These are phyloP conservation scores for Listrodromus nycthemerus DNA, from an alignment of 2,888 invertebrate genomes.

Conservation along the genomic window DNA sequence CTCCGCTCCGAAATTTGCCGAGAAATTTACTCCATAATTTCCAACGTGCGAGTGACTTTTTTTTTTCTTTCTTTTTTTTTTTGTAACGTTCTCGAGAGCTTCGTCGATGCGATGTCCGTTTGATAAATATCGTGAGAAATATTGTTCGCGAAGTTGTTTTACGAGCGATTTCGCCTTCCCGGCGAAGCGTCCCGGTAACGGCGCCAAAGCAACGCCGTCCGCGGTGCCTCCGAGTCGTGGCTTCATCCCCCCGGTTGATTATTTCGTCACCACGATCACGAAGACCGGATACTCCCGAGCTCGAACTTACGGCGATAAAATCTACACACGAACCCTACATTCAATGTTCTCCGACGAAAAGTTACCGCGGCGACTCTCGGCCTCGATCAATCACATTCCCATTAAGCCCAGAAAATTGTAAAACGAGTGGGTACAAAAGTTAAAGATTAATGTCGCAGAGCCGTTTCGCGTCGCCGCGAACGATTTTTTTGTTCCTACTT, in stretches of 20 bases:
- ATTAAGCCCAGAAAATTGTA: slow-evolving; percentile 32
- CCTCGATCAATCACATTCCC: slow-evolving; percentile 57
- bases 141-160: slow-evolving; percentile 16
- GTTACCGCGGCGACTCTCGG: slow-evolving; percentile 35
- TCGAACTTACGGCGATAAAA: slow-evolving; percentile 9
- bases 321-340: slow-evolving; percentile 3
- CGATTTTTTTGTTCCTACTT: neutral
- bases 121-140: slow-evolving; percentile 16
- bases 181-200: slow-evolving; percentile 13
- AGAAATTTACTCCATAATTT: neutral
- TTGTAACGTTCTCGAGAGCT: neutral
- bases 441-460: slow-evolving; percentile 75
- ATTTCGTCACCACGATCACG: slow-evolving; percentile 58
- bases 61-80: neutral
- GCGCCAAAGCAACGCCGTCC: slow-evolving; percentile 36
- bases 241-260: slow-evolving; percentile 51
- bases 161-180: slow-evolving; percentile 2
- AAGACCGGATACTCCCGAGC: slow-evolving; percentile 56
- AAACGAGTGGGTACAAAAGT: slow-evolving; percentile 45
- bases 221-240: slow-evolving; percentile 29
- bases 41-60: neutral
- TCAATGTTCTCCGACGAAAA: slow-evolving; percentile 31
- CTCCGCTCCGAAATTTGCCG: neutral
- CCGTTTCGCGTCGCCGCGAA: slow-evolving; percentile 56
- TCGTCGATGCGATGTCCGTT: neutral